Conservation (phyloP, 2,797 vertebrate species). For the Crax fasciolata region DNA sequence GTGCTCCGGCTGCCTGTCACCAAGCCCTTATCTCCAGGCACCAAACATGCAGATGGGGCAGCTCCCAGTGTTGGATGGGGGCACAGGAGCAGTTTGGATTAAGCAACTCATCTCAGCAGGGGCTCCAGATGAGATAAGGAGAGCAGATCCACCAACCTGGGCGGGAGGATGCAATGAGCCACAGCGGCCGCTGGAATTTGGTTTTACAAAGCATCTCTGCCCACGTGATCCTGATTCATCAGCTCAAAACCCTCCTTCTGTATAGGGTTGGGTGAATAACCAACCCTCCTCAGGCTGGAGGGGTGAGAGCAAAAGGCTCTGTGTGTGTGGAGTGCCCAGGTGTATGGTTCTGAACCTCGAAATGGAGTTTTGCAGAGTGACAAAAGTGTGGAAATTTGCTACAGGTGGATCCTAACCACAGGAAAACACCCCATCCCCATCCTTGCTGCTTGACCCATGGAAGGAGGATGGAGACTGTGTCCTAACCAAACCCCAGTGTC, state of each 20-base stretch:
- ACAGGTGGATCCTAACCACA: accelerated
- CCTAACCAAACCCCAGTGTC: neutral
- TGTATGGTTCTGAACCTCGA: neutral
- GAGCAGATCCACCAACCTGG: neutral
- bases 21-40: neutral
- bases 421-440: neutral
- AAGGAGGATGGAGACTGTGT: accelerated
- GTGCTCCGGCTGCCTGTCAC: accelerated
- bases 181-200: neutral
- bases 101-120: neutral
- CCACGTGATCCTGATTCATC: too few species aligned
- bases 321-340: neutral
- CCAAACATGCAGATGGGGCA: accelerated
- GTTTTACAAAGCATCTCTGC: neutral
- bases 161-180: neutral
- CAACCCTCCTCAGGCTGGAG: neutral
- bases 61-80: accelerated
- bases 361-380: neutral
- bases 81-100: neutral
- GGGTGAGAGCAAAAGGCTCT: neutral
- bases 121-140: neutral
- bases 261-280: neutral
- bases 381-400: neutral
- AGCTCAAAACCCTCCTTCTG: accelerated
- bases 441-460: accelerated